A percentile compares a stretch with the other conserved stretches of the same genome.
Conservation (phyloP, 2,113 vertebrate species). For the Dromiciops gliroides region DNA sequence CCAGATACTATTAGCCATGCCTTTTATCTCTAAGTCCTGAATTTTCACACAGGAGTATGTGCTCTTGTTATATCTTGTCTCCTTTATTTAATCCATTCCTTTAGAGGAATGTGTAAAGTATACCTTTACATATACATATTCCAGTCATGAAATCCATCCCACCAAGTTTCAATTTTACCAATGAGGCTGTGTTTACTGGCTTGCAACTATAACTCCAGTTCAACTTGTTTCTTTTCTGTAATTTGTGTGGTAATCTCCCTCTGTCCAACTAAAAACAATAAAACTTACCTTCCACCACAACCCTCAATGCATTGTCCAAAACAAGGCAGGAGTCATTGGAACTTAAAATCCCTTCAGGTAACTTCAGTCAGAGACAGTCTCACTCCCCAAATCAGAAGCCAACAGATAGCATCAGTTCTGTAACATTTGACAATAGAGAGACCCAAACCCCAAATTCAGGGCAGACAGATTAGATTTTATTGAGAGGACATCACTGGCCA, state of each 20-base stretch:
- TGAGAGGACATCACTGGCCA: neutral
- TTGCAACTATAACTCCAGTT: neutral
- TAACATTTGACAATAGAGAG: neutral
- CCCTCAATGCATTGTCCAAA: neutral
- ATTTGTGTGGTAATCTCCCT: neutral
- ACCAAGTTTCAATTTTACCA: neutral
- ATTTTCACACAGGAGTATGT: neutral
- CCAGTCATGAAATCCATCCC: neutral
- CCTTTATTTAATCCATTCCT: neutral
- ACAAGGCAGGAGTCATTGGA: neutral
- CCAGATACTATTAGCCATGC: neutral
- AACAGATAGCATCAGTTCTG: neutral
- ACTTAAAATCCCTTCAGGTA: neutral
- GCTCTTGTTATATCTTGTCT: neutral
- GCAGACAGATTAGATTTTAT: neutral
- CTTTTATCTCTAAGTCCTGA: neutral
- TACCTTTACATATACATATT: neutral
- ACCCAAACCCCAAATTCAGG: neutral
- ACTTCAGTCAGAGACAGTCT: neutral
- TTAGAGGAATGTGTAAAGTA: neutral
- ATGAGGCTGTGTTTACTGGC: neutral
- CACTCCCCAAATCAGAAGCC: neutral
- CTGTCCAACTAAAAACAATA: neutral
- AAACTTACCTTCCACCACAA: neutral
- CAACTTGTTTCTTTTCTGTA: neutral